Evolutionary conservation across 2,113 vertebrate genomes (phyloP).

Genomic region (Cryptotis parvus): DNA sequence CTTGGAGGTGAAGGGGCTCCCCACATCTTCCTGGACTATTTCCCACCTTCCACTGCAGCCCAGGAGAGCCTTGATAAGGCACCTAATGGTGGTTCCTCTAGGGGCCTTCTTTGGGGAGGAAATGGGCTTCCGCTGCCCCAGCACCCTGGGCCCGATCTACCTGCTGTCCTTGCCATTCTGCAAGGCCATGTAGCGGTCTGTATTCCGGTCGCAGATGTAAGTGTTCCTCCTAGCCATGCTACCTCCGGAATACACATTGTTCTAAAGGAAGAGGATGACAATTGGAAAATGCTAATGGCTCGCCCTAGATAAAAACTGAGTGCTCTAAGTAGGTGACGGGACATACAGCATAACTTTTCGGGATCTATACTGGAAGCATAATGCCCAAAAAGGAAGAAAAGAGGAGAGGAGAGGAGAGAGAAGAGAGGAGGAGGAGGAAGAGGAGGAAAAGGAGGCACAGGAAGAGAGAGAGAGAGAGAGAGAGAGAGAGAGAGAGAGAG

Average conservation of each 20-base stretch:
- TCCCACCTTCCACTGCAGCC: neutral
- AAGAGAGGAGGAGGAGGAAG: too few species aligned
- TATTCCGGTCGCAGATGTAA: slow-evolving; percentile 95
- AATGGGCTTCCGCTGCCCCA: too few species aligned
- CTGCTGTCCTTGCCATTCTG: slow-evolving; percentile 99
- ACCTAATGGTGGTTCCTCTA: neutral
- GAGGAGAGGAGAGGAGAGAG: too few species aligned
- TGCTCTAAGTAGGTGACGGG: neutral
- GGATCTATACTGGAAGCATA: too few species aligned
- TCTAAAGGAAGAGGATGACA: slow-evolving; percentile 83
- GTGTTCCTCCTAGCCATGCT: slow-evolving; percentile 99
- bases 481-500: too few species aligned
- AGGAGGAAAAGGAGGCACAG: too few species aligned
- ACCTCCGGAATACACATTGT: slow-evolving; percentile 90
- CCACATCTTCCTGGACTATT: neutral
- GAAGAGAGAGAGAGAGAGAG: too few species aligned
- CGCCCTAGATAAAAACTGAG: slow-evolving; percentile 4
- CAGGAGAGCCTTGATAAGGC: neutral
- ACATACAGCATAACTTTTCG: too few species aligned
- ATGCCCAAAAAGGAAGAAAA: too few species aligned
- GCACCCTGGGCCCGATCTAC: slow-evolving; percentile 78
- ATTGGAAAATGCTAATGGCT: slow-evolving; percentile 37
- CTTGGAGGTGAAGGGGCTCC: neutral
- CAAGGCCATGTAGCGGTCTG: slow-evolving; percentile 93
- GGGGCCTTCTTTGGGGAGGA: neutral